Evolutionary conservation across 2,888 invertebrate genomes (phyloP).

Genomic region (Tolmerus cingulatus): DNA sequence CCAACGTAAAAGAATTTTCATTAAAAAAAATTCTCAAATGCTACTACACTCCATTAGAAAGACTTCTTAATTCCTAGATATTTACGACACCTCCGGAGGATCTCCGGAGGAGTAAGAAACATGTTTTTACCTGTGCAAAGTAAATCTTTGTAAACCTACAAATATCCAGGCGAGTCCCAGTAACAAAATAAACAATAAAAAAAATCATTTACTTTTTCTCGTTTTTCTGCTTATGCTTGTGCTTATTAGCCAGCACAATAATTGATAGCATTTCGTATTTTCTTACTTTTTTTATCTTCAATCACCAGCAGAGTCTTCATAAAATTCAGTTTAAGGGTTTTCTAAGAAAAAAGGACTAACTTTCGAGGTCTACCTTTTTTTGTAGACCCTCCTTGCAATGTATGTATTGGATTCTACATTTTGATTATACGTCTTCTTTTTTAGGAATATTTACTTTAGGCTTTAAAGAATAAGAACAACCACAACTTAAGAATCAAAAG

Average conservation of each 20-base stretch:
- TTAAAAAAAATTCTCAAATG: not conserved
- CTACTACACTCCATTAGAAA: not conserved
- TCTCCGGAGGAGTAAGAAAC: not conserved
- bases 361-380: not conserved
- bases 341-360: conserved; percentile 27
- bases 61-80: not conserved
- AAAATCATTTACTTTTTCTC: not conserved
- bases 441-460: not conserved
- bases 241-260: not conserved
- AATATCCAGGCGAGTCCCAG: not conserved
- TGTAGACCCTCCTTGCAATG: not conserved
- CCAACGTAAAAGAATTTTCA: not conserved
- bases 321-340: conserved; percentile 29
- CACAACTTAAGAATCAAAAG: no score
- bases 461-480: not conserved
- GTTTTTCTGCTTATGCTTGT: not conserved
- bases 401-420: not conserved
- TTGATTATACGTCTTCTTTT: not conserved
- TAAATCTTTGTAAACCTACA: not conserved
- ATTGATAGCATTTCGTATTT: not conserved
- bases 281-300: not conserved
- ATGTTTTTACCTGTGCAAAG: not conserved
- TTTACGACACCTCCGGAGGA: not conserved
- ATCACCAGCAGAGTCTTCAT: not conserved
- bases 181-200: not conserved